phyloP scores from a whole-genome alignment of 2,113 vertebrate genomes.

The Sander vitreus region DNA sequence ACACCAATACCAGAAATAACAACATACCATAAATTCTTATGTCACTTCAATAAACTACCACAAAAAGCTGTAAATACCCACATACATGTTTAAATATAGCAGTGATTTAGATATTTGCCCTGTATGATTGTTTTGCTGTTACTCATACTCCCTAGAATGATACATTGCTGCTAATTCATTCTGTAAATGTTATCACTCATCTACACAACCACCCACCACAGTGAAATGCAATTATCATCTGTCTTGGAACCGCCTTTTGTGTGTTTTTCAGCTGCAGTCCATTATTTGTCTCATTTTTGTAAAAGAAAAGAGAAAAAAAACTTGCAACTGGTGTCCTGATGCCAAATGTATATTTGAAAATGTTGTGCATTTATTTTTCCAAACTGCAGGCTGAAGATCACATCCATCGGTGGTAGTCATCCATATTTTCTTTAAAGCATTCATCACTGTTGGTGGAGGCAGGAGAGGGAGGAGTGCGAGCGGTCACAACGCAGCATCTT shows the following conservation, averaged over 20 bases:
- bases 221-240: conserved; percentile 21
- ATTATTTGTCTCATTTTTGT: not conserved
- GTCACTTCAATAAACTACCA: not conserved
- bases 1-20: not conserved
- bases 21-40: not conserved
- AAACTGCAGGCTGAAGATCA: not conserved
- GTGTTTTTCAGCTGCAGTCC: not conserved
- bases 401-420: not conserved
- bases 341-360: not conserved
- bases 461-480: conserved; percentile 27
- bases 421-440: not conserved
- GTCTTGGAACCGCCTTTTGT: conserved; percentile 10
- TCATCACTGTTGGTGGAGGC: not conserved
- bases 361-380: not conserved
- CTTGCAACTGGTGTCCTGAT: not conserved
- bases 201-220: not conserved
- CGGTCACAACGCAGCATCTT: conserved; percentile 25
- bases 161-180: conserved; percentile 14
- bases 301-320: not conserved
- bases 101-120: not conserved
- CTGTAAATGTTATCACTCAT: conserved; percentile 14
- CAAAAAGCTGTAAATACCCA: not conserved
- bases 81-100: not conserved
- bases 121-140: not conserved
- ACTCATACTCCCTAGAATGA: not conserved